Percentiles rank a stretch among this genome's conserved stretches.
phyloP scores from a whole-genome alignment of 2,888 invertebrate species.

The Suillia variegata region DNA sequence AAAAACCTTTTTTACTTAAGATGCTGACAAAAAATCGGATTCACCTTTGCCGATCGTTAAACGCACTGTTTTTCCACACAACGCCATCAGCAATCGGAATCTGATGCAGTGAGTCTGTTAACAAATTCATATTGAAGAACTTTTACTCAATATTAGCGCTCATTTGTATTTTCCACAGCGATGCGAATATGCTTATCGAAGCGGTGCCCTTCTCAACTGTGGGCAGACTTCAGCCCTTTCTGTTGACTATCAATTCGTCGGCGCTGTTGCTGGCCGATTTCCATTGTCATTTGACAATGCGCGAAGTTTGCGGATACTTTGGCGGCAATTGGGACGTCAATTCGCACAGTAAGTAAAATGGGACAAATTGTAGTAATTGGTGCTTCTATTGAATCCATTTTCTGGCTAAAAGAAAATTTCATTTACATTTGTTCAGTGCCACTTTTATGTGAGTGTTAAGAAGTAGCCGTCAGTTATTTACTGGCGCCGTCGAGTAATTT shows the following conservation, averaged over 20 bases:
- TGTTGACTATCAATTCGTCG: conserved; percentile 84
- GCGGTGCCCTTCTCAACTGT: conserved; percentile 85
- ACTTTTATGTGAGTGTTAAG: too few relatives aligned
- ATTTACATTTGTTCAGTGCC: too few relatives aligned
- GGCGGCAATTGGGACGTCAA: conserved; percentile 95
- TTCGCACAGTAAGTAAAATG: conserved; percentile 78
- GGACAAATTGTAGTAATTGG: conserved; percentile 19
- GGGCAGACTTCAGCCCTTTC: conserved; percentile 91
- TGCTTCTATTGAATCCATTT: conserved; percentile 1
- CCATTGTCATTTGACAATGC: conserved; percentile 91
- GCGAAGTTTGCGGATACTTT: conserved; percentile 94
- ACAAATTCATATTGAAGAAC: neutral
- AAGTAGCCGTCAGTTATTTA: too few relatives aligned
- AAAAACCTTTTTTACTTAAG: too few relatives aligned
- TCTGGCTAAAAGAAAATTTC: too few relatives aligned
- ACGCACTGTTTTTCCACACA: conserved; percentile 76
- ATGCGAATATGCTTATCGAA: conserved; percentile 87
- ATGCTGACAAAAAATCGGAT: conserved; percentile 68
- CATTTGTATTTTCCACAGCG: conserved; percentile 69
- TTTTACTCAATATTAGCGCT: conserved; percentile 9
- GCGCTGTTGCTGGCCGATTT: conserved; percentile 88
- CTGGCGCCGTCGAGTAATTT: too few relatives aligned
- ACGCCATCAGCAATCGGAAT: conserved; percentile 75
- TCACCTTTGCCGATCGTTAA: conserved; percentile 68
- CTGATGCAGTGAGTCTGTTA: conserved; percentile 74